Evolutionary conservation across 2,113 vertebrate species (phyloP).

Genomic region (Gasterosteus nipponicus): DNA sequence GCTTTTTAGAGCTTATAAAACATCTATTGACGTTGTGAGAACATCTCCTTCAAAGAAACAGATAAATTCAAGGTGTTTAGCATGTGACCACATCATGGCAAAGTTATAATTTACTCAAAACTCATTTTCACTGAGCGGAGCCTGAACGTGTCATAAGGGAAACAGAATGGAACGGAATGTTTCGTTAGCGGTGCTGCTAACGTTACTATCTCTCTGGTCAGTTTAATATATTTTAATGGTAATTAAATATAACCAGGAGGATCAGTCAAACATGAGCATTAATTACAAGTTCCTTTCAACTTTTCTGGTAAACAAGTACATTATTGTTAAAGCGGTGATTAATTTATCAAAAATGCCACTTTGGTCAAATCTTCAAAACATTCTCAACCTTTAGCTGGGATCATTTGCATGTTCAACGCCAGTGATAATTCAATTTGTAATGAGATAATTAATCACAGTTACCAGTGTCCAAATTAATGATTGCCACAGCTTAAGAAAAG

Average conservation of each 20-base stretch:
- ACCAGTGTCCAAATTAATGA: constrained; percentile 67
- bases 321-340: constrained; percentile 47
- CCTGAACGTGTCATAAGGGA: no score
- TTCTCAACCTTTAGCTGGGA: constrained; percentile 57
- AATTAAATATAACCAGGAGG: constrained; percentile 17
- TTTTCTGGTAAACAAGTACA: constrained; percentile 54
- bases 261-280: constrained; percentile 29
- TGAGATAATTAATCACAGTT: constrained; percentile 77
- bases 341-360: constrained; percentile 66
- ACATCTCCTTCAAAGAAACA: no score
- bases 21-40: no score
- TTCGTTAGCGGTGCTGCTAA: no score
- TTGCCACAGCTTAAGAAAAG: constrained; percentile 59
- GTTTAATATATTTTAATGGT: background rate
- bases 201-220: no score
- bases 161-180: no score
- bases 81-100: no score
- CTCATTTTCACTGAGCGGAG: no score
- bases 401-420: constrained; percentile 71
- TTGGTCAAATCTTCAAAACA: constrained; percentile 60
- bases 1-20: no score
- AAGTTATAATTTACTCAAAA: no score
- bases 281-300: constrained; percentile 31
- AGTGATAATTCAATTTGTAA: constrained; percentile 73
- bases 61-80: no score